Percentiles rank a stretch among this genome's conserved stretches.
phyloP scores from a whole-genome alignment of 1,140 invertebrate species.

The Orussus abietinus region DNA sequence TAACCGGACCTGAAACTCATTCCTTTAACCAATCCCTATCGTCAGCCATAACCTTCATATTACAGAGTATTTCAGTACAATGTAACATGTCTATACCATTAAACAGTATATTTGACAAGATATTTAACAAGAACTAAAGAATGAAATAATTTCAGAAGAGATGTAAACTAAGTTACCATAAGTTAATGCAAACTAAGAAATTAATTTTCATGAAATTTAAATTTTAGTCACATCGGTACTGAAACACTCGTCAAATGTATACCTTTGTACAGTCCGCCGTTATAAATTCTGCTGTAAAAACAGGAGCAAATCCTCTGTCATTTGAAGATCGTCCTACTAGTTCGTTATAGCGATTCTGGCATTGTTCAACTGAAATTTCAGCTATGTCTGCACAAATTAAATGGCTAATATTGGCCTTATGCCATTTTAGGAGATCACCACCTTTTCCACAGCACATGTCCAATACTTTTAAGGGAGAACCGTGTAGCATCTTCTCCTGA shows the following conservation, averaged over 20 bases:
- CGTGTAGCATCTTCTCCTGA: conserved; percentile 58
- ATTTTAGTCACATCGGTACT: too few species aligned
- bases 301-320: conserved; percentile 42
- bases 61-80: conserved; percentile 8
- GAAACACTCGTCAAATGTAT: background rate
- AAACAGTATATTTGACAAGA: too few species aligned
- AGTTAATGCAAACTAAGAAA: too few species aligned
- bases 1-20: conserved; percentile 59
- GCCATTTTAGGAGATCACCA: conserved; percentile 95
- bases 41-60: conserved; percentile 17
- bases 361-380: conserved; percentile 85
- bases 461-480: conserved; percentile 59
- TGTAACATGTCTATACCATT: too few species aligned
- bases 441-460: conserved; percentile 93
- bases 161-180: too few species aligned
- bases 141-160: too few species aligned
- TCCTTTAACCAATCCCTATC: conserved; percentile 30
- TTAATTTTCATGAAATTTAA: too few species aligned
- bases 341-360: conserved; percentile 65
- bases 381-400: conserved; percentile 96
- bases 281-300: conserved; percentile 89
- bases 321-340: conserved; percentile 43
- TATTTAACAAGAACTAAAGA: too few species aligned
- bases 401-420: conserved; percentile 75
- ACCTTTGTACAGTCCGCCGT: conserved; percentile 87